Conservation (phyloP, 2,113 vertebrate genomes). For the Anhinga anhinga region DNA sequence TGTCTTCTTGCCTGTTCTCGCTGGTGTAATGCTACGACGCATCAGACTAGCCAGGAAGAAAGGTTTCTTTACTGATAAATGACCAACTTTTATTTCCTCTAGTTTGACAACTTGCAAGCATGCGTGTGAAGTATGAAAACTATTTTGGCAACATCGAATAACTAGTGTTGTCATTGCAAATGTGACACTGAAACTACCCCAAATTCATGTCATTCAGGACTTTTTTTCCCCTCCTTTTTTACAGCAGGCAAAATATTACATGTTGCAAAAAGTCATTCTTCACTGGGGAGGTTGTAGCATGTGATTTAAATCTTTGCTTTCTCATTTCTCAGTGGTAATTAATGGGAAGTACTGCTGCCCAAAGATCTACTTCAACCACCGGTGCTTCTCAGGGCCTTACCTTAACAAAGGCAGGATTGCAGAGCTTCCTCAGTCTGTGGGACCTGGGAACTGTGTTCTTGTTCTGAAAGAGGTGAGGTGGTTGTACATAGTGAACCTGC, state of each 20-base stretch:
- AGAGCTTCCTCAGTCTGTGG: slow-evolving; percentile 95
- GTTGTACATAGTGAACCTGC: background rate
- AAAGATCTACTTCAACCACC: slow-evolving; percentile 98
- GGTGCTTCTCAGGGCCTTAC: slow-evolving; percentile 97
- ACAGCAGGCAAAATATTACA: background rate
- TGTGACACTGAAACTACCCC: background rate
- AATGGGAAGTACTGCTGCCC: slow-evolving; percentile 96
- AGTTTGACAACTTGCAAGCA: background rate
- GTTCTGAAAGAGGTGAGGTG: slow-evolving; percentile 93
- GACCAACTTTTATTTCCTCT: background rate
- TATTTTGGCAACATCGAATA: background rate
- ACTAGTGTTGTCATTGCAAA: background rate
- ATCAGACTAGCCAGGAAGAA: background rate
- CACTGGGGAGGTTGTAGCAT: background rate
- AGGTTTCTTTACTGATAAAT: background rate
- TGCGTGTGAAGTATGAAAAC: background rate
- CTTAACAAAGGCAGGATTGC: slow-evolving; percentile 98
- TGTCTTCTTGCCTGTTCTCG: background rate
- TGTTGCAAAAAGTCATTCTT: background rate
- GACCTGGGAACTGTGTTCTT: slow-evolving; percentile 94
- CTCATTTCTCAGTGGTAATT: slow-evolving; percentile 74
- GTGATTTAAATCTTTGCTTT: slow-evolving; percentile 25
- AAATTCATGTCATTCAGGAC: background rate
- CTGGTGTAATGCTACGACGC: background rate
- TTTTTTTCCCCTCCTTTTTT: background rate